Percentiles rank a stretch among this genome's conserved stretches.
phyloP scores from a whole-genome alignment of 2,113 vertebrate species.

The Corapipo altera region DNA sequence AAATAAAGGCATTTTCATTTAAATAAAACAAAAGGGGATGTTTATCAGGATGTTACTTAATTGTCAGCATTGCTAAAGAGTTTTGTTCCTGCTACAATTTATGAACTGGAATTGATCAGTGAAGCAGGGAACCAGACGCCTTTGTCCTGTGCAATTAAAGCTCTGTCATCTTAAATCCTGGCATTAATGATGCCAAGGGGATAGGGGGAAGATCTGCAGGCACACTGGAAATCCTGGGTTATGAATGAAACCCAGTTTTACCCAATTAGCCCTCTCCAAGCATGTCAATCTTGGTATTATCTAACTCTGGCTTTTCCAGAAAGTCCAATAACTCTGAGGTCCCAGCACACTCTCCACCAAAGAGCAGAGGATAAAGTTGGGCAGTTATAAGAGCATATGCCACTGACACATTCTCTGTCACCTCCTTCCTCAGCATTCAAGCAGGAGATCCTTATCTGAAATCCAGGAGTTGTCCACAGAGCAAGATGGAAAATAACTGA shows the following conservation, averaged over 20 bases:
- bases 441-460: background rate
- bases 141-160: conserved; percentile 44
- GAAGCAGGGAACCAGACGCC: background rate
- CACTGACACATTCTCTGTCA: background rate
- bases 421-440: background rate
- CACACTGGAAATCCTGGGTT: background rate
- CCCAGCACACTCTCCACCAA: background rate
- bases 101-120: conserved; percentile 52
- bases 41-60: conserved; percentile 72
- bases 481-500: background rate
- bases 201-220: background rate
- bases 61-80: conserved; percentile 59
- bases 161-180: conserved; percentile 31
- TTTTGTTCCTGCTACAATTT: conserved; percentile 54
- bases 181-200: background rate
- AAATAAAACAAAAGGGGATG: conserved; percentile 67
- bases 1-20: conserved; percentile 70
- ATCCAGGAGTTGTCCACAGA: background rate
- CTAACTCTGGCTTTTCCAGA: background rate
- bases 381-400: no score
- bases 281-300: background rate
- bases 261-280: background rate
- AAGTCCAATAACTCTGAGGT: background rate
- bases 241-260: background rate
- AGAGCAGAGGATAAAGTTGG: background rate